Conservation (phyloP, 2,113 vertebrate genomes). For the Callocephalon fimbriatum region DNA sequence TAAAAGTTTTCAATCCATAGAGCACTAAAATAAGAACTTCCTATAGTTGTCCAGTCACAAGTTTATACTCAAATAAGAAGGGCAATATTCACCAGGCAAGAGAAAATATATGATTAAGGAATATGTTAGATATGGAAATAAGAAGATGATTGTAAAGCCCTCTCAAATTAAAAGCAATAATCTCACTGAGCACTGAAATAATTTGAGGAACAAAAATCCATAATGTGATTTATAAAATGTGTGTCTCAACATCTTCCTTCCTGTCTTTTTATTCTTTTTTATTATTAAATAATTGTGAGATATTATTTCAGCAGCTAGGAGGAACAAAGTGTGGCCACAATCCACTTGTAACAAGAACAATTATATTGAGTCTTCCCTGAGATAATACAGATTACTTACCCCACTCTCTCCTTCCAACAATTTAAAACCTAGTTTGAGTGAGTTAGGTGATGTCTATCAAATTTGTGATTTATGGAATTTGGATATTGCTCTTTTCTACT, state of each 20-base stretch:
- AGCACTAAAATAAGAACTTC: neutral
- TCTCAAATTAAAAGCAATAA: neutral
- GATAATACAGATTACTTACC: neutral
- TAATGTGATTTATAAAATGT: neutral
- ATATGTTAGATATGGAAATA: neutral
- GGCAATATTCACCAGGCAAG: neutral
- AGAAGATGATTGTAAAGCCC: neutral
- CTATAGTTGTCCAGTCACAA: neutral
- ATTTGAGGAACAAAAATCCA: neutral
- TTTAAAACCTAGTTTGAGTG: neutral
- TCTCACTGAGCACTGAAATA: neutral
- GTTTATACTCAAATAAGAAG: neutral
- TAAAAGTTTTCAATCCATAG: neutral
- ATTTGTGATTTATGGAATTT: neutral
- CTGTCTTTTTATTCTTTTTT: neutral
- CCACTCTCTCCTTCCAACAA: neutral
- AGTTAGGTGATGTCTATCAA: neutral
- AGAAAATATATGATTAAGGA: neutral
- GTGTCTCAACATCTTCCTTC: neutral
- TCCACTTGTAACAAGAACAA: neutral
- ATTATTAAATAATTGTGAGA: neutral
- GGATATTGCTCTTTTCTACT: neutral
- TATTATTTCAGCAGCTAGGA: neutral
- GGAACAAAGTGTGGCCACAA: neutral
- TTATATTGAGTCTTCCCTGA: neutral